Base-by-base conservation (phyloP, 2,888 invertebrate genomes). In the Petrolisthes manimaculis region DNA sequence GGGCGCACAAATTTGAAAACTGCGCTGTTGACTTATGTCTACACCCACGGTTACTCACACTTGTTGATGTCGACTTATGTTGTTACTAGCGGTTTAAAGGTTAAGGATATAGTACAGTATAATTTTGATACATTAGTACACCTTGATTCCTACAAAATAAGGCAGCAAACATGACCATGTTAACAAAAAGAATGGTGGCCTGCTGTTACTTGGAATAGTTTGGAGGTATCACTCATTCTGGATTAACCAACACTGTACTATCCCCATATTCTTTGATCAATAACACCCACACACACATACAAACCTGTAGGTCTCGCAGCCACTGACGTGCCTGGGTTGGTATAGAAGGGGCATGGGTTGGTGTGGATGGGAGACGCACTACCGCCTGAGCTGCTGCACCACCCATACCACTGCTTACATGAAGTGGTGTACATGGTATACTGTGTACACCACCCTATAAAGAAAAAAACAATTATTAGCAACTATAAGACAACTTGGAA, bases 381-480 rank as follows among this genome's bases (percentile, higher is more conserved):
- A 24, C 80, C 80, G 18, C 21, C 80, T 80, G 74, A 6, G 51
- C n/a, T 4, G 18, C 51, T 51, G 37, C 54, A 6, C 14, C n/a
- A 12, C 4, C 21, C 61, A 5, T 37, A 5, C 37, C 61, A 54
- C 56, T 84, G 24, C 56, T 77, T 3, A 56, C 37, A 61, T 56
- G 56, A 0, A 82, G 24, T 9, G 81, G 67, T 3, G 81, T 67
- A 4, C 51, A 37, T 24, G 81, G 67, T 12, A 37, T 67, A 82
- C 81, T 82, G 55, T 80, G 80, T 37, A 82, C 81, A 67, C 81
- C 37, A 3, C 37, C 51, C 81, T 6, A 8, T 8, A 9, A 51
- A 3, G n/a, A n/a, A 9, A 77, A 53, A 14, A 37, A 53, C n/a
- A 77, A 77, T 37, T 5, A 77, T 14, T 2, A 77, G 9, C 8